Evolutionary conservation across 2,113 vertebrate species (phyloP).

Genomic region (Panurus biarmicus): DNA sequence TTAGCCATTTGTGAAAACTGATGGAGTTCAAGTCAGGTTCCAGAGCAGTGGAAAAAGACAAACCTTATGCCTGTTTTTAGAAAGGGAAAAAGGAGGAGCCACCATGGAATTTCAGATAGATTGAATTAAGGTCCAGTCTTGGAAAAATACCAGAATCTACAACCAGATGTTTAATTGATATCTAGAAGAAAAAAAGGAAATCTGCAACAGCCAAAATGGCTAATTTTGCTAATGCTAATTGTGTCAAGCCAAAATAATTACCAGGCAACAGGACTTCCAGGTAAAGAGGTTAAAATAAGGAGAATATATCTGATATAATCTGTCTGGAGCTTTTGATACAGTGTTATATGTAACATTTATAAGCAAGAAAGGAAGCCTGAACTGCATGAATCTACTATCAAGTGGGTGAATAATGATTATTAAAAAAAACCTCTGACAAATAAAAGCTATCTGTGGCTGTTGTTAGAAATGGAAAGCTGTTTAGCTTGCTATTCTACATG

Average conservation of each 20-base stretch:
- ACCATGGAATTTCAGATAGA: neutral
- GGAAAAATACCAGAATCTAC: neutral
- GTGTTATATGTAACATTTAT: neutral
- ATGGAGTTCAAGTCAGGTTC: constrained; percentile 1
- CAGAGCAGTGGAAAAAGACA: neutral
- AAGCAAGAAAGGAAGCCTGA: neutral
- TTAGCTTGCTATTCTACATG: neutral
- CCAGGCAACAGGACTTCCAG: neutral
- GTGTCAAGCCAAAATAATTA: neutral
- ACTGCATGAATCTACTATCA: neutral
- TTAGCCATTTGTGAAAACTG: neutral
- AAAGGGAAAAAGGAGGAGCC: neutral
- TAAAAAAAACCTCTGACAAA: neutral
- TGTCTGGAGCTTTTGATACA: neutral
- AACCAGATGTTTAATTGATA: neutral
- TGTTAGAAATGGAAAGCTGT: neutral
- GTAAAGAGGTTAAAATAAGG: neutral
- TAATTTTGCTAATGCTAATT: neutral
- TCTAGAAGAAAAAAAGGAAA: neutral
- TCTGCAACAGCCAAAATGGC: neutral
- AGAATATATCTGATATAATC: neutral
- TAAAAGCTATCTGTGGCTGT: neutral
- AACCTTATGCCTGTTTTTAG: neutral
- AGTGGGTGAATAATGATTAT: neutral
- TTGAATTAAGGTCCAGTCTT: neutral